A percentile compares a stretch with the other conserved stretches of the same genome.
These are phyloP conservation scores for Vireo altiloquus DNA, from an alignment of 2,113 vertebrate species.

Conservation along the genomic window DNA sequence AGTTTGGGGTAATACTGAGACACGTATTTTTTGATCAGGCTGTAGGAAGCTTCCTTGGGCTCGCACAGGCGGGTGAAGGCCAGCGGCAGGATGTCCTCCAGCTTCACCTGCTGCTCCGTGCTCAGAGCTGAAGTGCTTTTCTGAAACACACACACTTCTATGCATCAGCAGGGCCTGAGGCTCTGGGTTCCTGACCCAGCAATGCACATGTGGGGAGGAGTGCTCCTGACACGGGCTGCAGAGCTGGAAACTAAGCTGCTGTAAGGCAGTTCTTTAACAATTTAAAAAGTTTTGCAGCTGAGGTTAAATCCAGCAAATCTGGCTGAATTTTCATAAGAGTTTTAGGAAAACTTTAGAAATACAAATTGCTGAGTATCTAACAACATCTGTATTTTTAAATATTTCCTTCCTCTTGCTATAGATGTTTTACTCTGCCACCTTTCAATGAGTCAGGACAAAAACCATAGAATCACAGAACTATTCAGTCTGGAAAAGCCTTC, in stretches of 20 bases:
- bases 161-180: not conserved
- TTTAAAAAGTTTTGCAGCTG: not conserved
- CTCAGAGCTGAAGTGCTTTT: slow-evolving; percentile 60
- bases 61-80: slow-evolving; percentile 97
- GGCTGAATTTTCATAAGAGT: not conserved
- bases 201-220: not conserved
- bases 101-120: slow-evolving; percentile 80
- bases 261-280: not conserved
- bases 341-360: not conserved
- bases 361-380: not conserved
- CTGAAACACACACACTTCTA: slow-evolving; percentile 52
- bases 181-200: not conserved
- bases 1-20: slow-evolving; percentile 94
- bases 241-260: not conserved
- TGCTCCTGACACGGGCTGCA: not conserved
- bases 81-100: slow-evolving; percentile 91
- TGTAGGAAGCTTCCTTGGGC: slow-evolving; percentile 97
- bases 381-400: not conserved
- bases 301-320: not conserved
- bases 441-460: not conserved
- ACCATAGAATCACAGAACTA: not conserved
- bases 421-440: not conserved
- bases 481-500: not conserved
- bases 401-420: not conserved
- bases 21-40: slow-evolving; percentile 95